These are phyloP conservation scores for Intellagama lesueurii DNA, from an alignment of 2,797 vertebrate genomes.

Conservation along the genomic window DNA sequence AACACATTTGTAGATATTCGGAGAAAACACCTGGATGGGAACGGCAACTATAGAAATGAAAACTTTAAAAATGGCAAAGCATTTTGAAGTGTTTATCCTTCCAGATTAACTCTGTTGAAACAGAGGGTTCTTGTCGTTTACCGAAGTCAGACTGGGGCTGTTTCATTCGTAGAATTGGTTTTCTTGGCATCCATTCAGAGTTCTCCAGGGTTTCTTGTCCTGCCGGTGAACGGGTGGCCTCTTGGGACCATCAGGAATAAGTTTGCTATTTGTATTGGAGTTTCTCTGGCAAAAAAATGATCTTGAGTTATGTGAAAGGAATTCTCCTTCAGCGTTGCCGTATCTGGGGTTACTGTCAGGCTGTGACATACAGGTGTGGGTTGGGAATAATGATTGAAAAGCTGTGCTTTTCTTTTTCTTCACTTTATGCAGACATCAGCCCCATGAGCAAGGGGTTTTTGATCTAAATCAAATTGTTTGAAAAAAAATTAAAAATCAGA, in stretches of 20 bases:
- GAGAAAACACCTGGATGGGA: slow-evolving; percentile 30
- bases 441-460: too few relatives aligned
- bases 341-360: neutral
- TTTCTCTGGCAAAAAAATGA: too few relatives aligned
- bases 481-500: too few relatives aligned
- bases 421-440: too few relatives aligned
- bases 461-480: too few relatives aligned
- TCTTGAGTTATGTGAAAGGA: neutral
- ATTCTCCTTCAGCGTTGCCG: neutral
- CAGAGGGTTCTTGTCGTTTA: neutral
- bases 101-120: slow-evolving; percentile 41
- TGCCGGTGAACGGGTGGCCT: neutral
- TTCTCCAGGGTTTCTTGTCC: neutral
- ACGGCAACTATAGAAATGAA: slow-evolving; percentile 27
- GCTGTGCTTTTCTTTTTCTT: too few relatives aligned
- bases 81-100: slow-evolving; percentile 18
- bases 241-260: neutral
- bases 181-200: neutral
- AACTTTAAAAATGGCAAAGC: slow-evolving; percentile 15
- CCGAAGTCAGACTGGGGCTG: neutral
- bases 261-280: neutral
- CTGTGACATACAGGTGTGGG: fast-evolving
- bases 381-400: neutral
- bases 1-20: neutral
- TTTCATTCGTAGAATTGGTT: neutral